These are phyloP conservation scores for Conus canariensis DNA, from an alignment of 2,888 invertebrate genomes.

Conservation along the genomic window DNA sequence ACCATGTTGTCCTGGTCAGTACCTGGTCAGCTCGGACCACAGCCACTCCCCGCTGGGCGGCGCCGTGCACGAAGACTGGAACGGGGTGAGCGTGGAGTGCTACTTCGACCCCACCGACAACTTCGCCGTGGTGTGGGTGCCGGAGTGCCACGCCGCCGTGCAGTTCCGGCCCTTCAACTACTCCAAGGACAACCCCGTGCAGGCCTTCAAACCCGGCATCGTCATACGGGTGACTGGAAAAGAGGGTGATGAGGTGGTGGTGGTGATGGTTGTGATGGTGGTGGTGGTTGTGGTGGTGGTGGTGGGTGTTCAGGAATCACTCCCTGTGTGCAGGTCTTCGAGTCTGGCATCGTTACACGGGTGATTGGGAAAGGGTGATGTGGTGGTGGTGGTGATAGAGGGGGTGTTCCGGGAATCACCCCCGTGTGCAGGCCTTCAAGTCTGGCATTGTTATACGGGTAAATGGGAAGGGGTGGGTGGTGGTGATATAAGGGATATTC, in stretches of 20 bases:
- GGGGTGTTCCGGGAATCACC: neutral
- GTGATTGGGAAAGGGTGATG: neutral
- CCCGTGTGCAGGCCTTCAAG: no score
- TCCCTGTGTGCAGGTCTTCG: neutral
- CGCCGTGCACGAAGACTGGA: neutral
- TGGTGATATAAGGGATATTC: no score
- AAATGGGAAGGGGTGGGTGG: no score
- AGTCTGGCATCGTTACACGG: neutral
- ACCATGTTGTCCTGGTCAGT: neutral
- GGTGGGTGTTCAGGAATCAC: neutral
- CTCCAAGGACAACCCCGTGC: neutral
- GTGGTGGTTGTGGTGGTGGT: no score
- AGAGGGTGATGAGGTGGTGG: neutral
- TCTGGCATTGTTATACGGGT: no score
- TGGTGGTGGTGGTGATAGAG: neutral
- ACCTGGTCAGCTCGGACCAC: neutral
- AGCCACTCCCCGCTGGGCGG: neutral
- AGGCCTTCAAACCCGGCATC: constrained; percentile 9
- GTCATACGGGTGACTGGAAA: neutral
- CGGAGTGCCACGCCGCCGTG: neutral
- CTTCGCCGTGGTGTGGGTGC: neutral
- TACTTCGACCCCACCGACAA: constrained; percentile 6
- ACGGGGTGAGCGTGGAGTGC: neutral
- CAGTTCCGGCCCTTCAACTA: constrained; percentile 10
- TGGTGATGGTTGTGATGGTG: no score